Percentiles rank a stretch among this genome's conserved stretches.
These are phyloP conservation scores for Abrostola tripartita DNA, from an alignment of 2,888 invertebrate species.

Conservation along the genomic window DNA sequence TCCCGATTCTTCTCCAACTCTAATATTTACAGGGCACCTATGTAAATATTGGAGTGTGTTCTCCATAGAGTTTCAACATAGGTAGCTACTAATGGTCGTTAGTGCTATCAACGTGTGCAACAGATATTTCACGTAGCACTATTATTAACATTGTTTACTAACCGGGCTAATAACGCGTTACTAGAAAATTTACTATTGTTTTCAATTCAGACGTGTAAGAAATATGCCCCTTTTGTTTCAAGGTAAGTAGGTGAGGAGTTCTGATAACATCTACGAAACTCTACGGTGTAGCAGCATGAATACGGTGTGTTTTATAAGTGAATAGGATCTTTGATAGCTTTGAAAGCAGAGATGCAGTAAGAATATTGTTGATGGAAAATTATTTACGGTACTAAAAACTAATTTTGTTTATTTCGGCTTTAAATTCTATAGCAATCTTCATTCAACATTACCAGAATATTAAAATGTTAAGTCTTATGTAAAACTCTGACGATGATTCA, in stretches of 20 bases:
- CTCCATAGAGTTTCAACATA: conserved; percentile 33
- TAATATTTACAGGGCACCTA: neutral
- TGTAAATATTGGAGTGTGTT: neutral
- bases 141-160: conserved; percentile 58
- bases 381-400: too few species aligned
- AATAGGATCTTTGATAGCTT: conserved; percentile 10
- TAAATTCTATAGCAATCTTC: too few species aligned
- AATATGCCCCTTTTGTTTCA: conserved; percentile 66
- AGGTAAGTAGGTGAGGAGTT: conserved; percentile 57
- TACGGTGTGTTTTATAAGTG: conserved; percentile 22
- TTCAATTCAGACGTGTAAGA: conserved; percentile 64
- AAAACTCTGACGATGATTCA: neutral
- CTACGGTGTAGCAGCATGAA: conserved; percentile 23
- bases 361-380: too few species aligned
- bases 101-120: conserved; percentile 36
- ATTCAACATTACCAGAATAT: too few species aligned
- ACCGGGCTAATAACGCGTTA: conserved; percentile 71
- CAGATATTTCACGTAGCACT: conserved; percentile 43
- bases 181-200: conserved; percentile 77
- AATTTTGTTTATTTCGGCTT: too few species aligned
- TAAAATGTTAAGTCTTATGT: too few species aligned
- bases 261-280: conserved; percentile 43
- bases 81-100: conserved; percentile 20
- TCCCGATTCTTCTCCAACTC: conserved; percentile 7
- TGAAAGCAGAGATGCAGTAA: conserved; percentile 4